Evolutionary conservation across 2,888 invertebrate genomes (phyloP), one percentile per base, ranked within the genome.

Genomic region (Andrena minutula): DNA sequence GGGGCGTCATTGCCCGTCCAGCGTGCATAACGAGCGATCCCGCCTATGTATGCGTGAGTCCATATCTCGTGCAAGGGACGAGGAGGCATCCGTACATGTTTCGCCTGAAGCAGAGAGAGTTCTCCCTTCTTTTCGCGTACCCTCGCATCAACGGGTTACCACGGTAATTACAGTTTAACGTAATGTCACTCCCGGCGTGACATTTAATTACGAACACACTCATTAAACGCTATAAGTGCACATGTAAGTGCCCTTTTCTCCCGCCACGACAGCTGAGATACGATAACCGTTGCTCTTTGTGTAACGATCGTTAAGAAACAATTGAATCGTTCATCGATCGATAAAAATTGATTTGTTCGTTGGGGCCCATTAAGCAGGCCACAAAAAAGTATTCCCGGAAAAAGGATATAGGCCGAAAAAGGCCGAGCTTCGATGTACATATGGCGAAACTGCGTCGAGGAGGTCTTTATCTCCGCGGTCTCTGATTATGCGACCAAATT

Each of bases 41-140:
- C 56, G 2, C 23, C 8, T n/a, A 12, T 23, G 23, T 64, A n/a
- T 53, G 32, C 28, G 23, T 69, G n/a, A 5, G 26, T 30, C 2
- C 26, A 23, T 53, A 10, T 23, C 23, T 26, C 35, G n/a, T 7
- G 47, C 4, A 23, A 64, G 28, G 30, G 32, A 71, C 8, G 23
- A 53, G 51, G 26, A 77, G 16, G 5, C 65, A 72, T 64, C 10
- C 23, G 58, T 41, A 41, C 12, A 41, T 32, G 58, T 51, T 30
- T 82, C 30, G 84, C 82, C 79, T 49, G 72, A 23, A 85, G 76
- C 75, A 69, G 66, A 77, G 86, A 84, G 84, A 86, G 84, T 58
- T 77, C 74, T 79, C 65, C 56, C 69, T 66, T 75, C 61, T 49
- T 51, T 53, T 51, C 49, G 41, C 28, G 65, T n/a, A 20, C 2